These are phyloP conservation scores for Cylas formicarius DNA, from an alignment of 1,140 invertebrate genomes.

Conservation along the genomic window DNA sequence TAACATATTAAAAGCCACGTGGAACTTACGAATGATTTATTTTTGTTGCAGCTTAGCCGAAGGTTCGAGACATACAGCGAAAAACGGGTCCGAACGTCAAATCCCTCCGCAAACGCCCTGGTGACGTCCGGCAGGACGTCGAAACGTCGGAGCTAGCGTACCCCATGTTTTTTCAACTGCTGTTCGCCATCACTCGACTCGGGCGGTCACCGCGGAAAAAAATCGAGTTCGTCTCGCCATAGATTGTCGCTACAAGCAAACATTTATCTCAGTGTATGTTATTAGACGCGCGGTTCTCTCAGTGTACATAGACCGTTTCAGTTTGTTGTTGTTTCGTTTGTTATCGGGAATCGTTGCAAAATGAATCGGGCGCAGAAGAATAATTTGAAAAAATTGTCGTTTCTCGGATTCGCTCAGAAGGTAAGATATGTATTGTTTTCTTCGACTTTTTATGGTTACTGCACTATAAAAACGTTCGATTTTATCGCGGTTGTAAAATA, in stretches of 20 bases:
- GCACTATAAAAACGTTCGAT: too few relatives aligned
- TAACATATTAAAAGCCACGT: too few relatives aligned
- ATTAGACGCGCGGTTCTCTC: not conserved
- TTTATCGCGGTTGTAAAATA: too few relatives aligned
- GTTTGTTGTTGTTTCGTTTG: not conserved
- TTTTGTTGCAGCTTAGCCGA: conserved; percentile 12
- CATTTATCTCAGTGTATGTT: not conserved
- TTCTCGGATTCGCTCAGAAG: conserved; percentile 29
- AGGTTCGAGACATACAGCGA: not conserved
- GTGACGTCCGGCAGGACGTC: conserved; percentile 18
- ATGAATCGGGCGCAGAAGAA: conserved; percentile 34
- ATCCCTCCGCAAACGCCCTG: not conserved
- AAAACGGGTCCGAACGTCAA: conserved; percentile 21
- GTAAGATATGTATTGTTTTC: conserved; percentile 8
- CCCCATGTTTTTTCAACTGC: conserved; percentile 40
- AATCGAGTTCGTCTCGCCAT: conserved; percentile 18
- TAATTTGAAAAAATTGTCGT: conserved; percentile 37
- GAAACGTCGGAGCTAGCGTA: conserved; percentile 35
- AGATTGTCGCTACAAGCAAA: not conserved
- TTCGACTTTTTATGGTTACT: not conserved
- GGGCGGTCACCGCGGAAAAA: conserved; percentile 42
- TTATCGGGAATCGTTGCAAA: conserved; percentile 5
- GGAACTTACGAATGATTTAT: too few relatives aligned
- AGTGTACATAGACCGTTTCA: not conserved
- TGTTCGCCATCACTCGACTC: conserved; percentile 39